Evolutionary conservation across 92 coral and sea anemone species (phyloP).

Genomic region (Palythoa grandis): DNA sequence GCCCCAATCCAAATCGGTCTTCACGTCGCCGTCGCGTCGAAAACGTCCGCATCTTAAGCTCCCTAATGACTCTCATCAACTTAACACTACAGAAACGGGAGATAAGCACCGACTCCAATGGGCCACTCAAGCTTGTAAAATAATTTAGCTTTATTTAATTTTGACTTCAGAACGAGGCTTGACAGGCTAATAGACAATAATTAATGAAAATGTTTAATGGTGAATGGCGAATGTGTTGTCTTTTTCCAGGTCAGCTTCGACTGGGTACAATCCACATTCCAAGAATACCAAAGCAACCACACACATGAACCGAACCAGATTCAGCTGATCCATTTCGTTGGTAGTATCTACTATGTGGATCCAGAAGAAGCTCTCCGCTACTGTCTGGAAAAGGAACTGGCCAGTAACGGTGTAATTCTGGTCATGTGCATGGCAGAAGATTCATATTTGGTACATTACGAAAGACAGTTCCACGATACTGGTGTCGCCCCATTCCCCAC

Average conservation of each 20-base stretch:
- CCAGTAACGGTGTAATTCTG: conserved; percentile 19
- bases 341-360: conserved; percentile 38
- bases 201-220: neutral
- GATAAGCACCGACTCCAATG: too few relatives aligned
- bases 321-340: conserved; percentile 32
- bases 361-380: conserved; percentile 38
- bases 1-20: too few relatives aligned
- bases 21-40: too few relatives aligned
- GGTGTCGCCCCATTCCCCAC: conserved; percentile 39
- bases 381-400: conserved; percentile 34
- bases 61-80: too few relatives aligned
- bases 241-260: conserved; percentile 23
- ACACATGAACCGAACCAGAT: conserved; percentile 21
- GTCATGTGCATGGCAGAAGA: conserved; percentile 19
- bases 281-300: conserved; percentile 12
- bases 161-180: too few relatives aligned
- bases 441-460: conserved; percentile 28
- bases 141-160: too few relatives aligned
- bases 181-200: neutral
- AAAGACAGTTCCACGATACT: conserved; percentile 31
- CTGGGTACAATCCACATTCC: conserved; percentile 29
- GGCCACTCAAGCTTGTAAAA: too few relatives aligned
- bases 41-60: too few relatives aligned
- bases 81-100: too few relatives aligned
- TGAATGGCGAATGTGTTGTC: neutral